phyloP scores from a whole-genome alignment of 1,140 invertebrate genomes.

The Dendrolimus kikuchii region DNA sequence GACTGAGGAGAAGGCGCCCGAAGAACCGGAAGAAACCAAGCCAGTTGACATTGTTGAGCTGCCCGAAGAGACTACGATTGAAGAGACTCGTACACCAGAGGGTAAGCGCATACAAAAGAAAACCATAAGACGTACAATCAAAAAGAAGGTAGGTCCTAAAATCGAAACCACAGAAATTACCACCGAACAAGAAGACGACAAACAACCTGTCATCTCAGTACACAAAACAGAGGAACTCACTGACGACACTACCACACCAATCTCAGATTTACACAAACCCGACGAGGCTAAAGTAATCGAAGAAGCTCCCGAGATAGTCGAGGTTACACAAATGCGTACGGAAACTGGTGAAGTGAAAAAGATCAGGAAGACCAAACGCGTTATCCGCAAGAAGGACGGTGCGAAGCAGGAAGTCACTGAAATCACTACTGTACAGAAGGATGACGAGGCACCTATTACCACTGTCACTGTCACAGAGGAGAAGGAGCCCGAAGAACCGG shows the following conservation, averaged over 20 bases:
- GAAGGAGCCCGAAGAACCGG: neutral
- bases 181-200: slow-evolving; percentile 34
- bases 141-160: slow-evolving; percentile 46
- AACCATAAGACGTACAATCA: slow-evolving; percentile 44
- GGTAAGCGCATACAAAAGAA: slow-evolving; percentile 47
- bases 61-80: slow-evolving; percentile 13
- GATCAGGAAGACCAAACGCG: slow-evolving; percentile 38
- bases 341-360: slow-evolving; percentile 46
- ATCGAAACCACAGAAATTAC: slow-evolving; percentile 37
- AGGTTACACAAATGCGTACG: slow-evolving; percentile 42
- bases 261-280: slow-evolving; percentile 22
- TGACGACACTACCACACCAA: slow-evolving; percentile 21
- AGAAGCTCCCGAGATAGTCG: slow-evolving; percentile 54
- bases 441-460: slow-evolving; percentile 48
- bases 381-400: slow-evolving; percentile 44
- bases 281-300: slow-evolving; percentile 30
- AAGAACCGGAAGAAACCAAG: slow-evolving; percentile 7
- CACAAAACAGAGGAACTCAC: slow-evolving; percentile 36
- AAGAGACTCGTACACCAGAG: slow-evolving; percentile 26
- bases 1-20: slow-evolving; percentile 4
- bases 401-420: slow-evolving; percentile 31
- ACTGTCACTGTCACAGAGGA: slow-evolving; percentile 25
- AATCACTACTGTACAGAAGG: slow-evolving; percentile 65
- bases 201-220: slow-evolving; percentile 24
- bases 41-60: slow-evolving; percentile 11